These are phyloP conservation scores for Halcyon senegalensis DNA, from an alignment of 2,113 vertebrate genomes.

Conservation along the genomic window DNA sequence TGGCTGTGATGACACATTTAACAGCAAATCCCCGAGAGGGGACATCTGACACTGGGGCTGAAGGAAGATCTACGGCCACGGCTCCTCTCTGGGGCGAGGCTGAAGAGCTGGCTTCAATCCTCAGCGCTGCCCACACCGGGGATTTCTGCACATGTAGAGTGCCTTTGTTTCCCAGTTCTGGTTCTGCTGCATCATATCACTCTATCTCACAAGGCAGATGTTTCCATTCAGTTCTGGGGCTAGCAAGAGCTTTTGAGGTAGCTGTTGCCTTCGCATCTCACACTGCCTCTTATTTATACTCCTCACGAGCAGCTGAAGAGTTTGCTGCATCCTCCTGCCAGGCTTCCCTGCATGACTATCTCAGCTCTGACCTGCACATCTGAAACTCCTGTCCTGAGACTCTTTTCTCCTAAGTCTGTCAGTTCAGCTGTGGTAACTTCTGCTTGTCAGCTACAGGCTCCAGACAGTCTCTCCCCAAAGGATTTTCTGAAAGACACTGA, in stretches of 20 bases:
- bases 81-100: neutral
- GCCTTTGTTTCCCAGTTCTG: neutral
- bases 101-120: rapidly evolving
- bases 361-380: neutral
- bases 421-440: neutral
- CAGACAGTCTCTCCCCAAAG: conserved; percentile 40
- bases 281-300: neutral
- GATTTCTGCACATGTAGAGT: rapidly evolving
- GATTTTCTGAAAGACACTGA: neutral
- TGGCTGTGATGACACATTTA: rapidly evolving
- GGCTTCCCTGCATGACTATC: neutral
- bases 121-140: rapidly evolving
- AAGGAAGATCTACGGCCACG: neutral
- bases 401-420: conserved; percentile 8
- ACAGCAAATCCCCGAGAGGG: neutral
- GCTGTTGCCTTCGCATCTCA: neutral
- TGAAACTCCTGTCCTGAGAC: neutral
- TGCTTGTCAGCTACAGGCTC: conserved; percentile 8
- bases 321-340: neutral
- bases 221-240: neutral
- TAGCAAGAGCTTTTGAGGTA: neutral
- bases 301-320: neutral
- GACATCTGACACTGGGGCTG: neutral
- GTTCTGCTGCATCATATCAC: neutral
- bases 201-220: rapidly evolving